Percentiles rank a stretch among this genome's conserved stretches.
phyloP scores from a whole-genome alignment of 2,113 vertebrate species.

The Hipposideros armiger region DNA sequence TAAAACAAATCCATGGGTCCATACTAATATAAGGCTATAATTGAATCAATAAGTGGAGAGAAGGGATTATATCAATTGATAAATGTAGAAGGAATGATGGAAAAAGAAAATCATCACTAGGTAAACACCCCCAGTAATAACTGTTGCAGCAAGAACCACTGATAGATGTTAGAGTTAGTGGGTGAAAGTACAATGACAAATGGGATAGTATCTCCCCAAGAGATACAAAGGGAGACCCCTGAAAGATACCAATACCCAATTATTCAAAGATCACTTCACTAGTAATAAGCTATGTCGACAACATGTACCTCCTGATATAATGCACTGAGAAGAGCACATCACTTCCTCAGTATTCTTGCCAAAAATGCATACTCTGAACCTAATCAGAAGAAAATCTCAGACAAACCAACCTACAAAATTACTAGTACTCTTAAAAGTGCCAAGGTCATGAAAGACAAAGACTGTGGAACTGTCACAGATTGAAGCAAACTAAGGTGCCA shows the following conservation, averaged over 20 bases:
- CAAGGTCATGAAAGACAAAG: not conserved
- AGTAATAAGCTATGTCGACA: not conserved
- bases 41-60: not conserved
- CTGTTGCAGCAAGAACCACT: not conserved
- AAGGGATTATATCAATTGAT: not conserved
- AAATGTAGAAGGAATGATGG: not conserved
- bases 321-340: not conserved
- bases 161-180: not conserved
- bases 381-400: not conserved
- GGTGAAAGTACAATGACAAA: not conserved
- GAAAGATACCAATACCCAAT: not conserved
- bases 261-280: not conserved
- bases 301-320: not conserved
- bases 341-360: not conserved
- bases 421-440: not conserved
- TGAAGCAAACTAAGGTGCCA: not conserved
- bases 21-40: not conserved
- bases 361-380: not conserved
- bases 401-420: not conserved
- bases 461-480: not conserved
- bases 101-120: slow-evolving; percentile 36
- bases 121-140: not conserved
- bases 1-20: not conserved
- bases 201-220: not conserved
- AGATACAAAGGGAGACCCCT: not conserved